These are phyloP conservation scores for Trichacis sp. DNA, from an alignment of 2,888 invertebrate species.

Conservation along the genomic window DNA sequence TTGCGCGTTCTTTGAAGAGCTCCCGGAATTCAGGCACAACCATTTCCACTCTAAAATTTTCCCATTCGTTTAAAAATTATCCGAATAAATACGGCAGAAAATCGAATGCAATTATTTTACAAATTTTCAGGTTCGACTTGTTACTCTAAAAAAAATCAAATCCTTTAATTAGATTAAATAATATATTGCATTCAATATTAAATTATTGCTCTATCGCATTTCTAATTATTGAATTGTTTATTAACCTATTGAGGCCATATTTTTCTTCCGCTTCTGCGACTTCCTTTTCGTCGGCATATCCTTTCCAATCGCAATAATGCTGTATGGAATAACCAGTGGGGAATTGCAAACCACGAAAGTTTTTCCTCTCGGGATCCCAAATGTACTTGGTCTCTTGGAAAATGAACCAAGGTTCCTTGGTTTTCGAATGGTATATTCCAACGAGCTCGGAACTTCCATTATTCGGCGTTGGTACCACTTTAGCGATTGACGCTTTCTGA, in stretches of 20 bases:
- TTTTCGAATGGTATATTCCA: slow-evolving; percentile 76
- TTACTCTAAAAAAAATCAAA: no score
- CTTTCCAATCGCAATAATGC: slow-evolving; percentile 86
- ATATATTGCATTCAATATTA: no score
- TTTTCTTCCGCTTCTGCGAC: slow-evolving; percentile 81
- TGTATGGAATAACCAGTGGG: slow-evolving; percentile 80
- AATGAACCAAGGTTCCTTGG: slow-evolving; percentile 84
- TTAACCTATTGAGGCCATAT: slow-evolving; percentile 91
- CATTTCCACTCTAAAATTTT: slow-evolving; percentile 77
- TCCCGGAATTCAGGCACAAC: slow-evolving; percentile 97
- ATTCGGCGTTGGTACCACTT: slow-evolving; percentile 95
- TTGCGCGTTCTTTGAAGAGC: slow-evolving; percentile 96
- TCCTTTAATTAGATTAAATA: no score
- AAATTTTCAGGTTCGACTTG: no score
- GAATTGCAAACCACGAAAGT: slow-evolving; percentile 86
- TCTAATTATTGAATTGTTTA: no score
- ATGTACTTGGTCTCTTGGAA: slow-evolving; percentile 98
- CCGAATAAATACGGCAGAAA: no score
- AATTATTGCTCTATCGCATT: no score
- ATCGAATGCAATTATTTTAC: no score
- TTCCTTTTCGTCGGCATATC: slow-evolving; percentile 86
- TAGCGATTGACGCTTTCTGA: slow-evolving; percentile 83
- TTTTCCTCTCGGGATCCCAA: slow-evolving; percentile 85
- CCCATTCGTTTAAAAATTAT: no score
- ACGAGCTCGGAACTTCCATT: slow-evolving; percentile 98